Percentiles rank a stretch among this genome's conserved stretches.
These are phyloP conservation scores for Apamea epomidion DNA, from an alignment of 2,888 invertebrate species.

Conservation along the genomic window DNA sequence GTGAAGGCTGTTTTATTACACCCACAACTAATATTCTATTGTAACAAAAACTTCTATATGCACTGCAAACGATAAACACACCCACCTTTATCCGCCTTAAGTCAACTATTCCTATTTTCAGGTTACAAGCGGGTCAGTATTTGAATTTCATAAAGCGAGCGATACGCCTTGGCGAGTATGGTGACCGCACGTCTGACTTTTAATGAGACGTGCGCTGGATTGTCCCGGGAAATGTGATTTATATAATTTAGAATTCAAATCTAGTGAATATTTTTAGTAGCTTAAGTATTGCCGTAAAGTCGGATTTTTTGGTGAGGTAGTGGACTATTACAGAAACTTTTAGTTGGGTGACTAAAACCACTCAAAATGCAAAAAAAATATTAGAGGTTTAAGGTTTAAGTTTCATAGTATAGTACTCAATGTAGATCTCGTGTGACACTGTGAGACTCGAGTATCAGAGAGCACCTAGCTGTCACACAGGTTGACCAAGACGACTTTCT, in stretches of 20 bases:
- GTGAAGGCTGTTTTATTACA: background rate
- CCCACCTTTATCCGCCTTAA: conserved; percentile 46
- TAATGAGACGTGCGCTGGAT: conserved; percentile 58
- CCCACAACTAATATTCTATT: background rate
- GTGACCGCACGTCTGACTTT: conserved; percentile 61
- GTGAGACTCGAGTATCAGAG: background rate
- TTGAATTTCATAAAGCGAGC: conserved; percentile 66
- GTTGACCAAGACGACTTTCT: background rate
- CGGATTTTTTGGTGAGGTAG: background rate
- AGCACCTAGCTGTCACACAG: background rate
- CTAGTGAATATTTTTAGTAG: conserved; percentile 3
- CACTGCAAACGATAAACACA: conserved; percentile 14
- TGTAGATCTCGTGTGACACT: no score
- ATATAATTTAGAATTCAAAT: conserved; percentile 47
- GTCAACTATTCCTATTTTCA: conserved; percentile 57
- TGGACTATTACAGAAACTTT: background rate
- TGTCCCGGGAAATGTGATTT: conserved; percentile 39
- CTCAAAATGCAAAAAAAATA: background rate
- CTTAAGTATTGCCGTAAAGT: background rate
- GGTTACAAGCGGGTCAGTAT: conserved; percentile 60
- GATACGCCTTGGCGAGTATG: conserved; percentile 56
- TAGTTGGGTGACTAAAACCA: background rate
- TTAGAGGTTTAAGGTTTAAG: background rate
- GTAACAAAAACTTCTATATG: background rate
- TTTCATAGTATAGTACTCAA: background rate